These are phyloP conservation scores for Amblyornis subalaris DNA, from an alignment of 2,113 vertebrate genomes.

Conservation along the genomic window DNA sequence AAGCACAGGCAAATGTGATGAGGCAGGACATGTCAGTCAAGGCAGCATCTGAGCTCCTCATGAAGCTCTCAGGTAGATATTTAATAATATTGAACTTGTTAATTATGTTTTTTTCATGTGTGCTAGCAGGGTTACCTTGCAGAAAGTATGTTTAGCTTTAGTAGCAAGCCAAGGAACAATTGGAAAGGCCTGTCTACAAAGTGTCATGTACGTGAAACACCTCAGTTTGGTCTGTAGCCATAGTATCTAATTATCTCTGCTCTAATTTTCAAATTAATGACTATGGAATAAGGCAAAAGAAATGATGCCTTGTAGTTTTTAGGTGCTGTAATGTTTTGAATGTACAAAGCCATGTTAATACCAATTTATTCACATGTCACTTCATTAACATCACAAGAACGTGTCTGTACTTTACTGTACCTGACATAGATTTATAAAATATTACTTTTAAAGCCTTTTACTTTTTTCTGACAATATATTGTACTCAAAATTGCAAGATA, in stretches of 20 bases:
- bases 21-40: constrained; percentile 91
- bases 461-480: not conserved
- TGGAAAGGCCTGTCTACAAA: not conserved
- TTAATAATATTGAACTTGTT: not conserved
- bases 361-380: not conserved
- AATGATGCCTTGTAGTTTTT: not conserved
- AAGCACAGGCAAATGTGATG: constrained; percentile 77
- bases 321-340: not conserved
- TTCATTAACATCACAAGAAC: not conserved
- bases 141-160: not conserved
- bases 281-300: not conserved
- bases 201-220: not conserved
- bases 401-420: not conserved
- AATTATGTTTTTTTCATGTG: not conserved
- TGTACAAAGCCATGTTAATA: not conserved
- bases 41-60: constrained; percentile 95
- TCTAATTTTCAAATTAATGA: not conserved
- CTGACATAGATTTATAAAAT: not conserved
- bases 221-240: not conserved
- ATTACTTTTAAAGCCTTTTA: not conserved
- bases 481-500: not conserved
- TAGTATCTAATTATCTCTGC: not conserved
- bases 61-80: constrained; percentile 92
- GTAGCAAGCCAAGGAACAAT: not conserved
- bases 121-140: not conserved